Percentiles rank a stretch among this genome's conserved stretches.
Conservation (phyloP, 2,797 vertebrate species). For the Trematocara caparti region DNA sequence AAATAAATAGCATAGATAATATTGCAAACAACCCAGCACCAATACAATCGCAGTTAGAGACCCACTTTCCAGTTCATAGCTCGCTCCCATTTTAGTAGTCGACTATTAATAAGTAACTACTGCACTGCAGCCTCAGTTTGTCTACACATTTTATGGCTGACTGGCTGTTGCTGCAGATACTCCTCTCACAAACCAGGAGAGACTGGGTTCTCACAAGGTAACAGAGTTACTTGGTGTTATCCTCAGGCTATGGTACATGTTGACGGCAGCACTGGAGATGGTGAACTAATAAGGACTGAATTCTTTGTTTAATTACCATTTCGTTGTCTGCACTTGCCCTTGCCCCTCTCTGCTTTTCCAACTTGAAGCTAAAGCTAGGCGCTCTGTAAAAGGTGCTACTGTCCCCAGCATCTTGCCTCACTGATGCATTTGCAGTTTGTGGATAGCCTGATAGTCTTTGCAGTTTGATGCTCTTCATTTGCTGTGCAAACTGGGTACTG, state of each 20-base stretch:
- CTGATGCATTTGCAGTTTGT: not conserved
- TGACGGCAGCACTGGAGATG: not conserved
- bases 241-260: not conserved
- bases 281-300: not conserved
- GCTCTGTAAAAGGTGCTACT: not conserved
- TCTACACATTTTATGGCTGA: not conserved
- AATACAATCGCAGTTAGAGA: not conserved
- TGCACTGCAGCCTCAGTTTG: not conserved
- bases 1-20: not conserved
- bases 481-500: not conserved
- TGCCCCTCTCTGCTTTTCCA: not conserved
- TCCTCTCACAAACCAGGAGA: not conserved
- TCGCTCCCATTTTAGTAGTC: not conserved
- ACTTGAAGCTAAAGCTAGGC: not conserved
- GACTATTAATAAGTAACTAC: not conserved
- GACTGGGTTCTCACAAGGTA: not conserved
- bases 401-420: not conserved
- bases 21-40: not conserved
- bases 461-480: not conserved
- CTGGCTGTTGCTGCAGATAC: not conserved
- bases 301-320: not conserved
- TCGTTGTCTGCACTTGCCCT: not conserved
- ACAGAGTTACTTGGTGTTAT: not conserved
- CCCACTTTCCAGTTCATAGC: not conserved
- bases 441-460: not conserved